Evolutionary conservation across 2,797 vertebrate genomes (phyloP).

Genomic region (Poeciliopsis gracilis): DNA sequence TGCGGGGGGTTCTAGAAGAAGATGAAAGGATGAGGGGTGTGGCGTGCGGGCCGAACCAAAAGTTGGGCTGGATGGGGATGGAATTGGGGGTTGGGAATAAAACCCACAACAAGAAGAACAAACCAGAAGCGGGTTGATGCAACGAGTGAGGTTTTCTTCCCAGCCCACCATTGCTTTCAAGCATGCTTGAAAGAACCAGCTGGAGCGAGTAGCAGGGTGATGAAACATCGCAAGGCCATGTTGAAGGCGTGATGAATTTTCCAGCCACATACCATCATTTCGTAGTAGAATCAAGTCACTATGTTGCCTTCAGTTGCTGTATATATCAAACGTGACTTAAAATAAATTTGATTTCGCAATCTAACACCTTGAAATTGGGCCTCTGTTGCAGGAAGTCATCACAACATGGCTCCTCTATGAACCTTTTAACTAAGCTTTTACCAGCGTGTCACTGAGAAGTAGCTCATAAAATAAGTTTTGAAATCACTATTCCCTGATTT

Average conservation of each 20-base stretch:
- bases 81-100: slow-evolving; percentile 17
- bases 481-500: too few species aligned
- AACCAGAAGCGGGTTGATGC: slow-evolving; percentile 56
- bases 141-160: slow-evolving; percentile 52
- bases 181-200: slow-evolving; percentile 42
- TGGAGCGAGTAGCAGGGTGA: slow-evolving; percentile 40
- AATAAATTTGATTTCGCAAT: too few species aligned
- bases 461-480: too few species aligned
- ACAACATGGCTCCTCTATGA: too few species aligned
- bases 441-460: too few species aligned
- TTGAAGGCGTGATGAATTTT: background rate
- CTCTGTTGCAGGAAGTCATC: too few species aligned
- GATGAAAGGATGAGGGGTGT: slow-evolving; percentile 40
- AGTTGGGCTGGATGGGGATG: slow-evolving; percentile 23
- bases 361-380: too few species aligned
- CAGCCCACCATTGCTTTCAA: slow-evolving; percentile 20
- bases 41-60: slow-evolving; percentile 13
- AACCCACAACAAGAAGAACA: slow-evolving; percentile 63
- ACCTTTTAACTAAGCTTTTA: too few species aligned
- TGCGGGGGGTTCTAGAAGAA: background rate
- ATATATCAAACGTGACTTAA: too few species aligned
- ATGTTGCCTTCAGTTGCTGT: too few species aligned
- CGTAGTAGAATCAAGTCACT: too few species aligned
- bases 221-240: slow-evolving; percentile 37
- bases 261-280: too few species aligned